These are phyloP conservation scores for Stegostoma tigrinum DNA, from an alignment of 2,113 vertebrate species.

Conservation along the genomic window DNA sequence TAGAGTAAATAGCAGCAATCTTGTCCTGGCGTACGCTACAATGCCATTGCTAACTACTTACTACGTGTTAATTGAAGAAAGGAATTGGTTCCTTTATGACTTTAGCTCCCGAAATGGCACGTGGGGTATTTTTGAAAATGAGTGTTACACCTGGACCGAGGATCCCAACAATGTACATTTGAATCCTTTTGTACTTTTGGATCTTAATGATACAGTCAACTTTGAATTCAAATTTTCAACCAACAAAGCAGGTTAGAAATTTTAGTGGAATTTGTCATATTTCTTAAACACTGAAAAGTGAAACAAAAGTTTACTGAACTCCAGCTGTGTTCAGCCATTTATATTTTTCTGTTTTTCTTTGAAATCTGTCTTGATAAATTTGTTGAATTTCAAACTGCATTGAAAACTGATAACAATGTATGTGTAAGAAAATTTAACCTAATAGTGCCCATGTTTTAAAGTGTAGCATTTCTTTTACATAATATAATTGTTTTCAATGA, in stretches of 20 bases:
- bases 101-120: background rate
- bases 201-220: background rate
- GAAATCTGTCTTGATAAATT: background rate
- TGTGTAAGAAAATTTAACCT: background rate
- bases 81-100: slow-evolving; percentile 16
- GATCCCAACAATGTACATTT: background rate
- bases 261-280: background rate
- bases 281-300: background rate
- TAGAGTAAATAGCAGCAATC: background rate
- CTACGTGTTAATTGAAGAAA: background rate
- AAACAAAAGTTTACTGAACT: background rate
- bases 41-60: background rate
- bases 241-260: background rate
- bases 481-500: background rate
- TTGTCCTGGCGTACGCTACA: background rate
- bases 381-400: background rate
- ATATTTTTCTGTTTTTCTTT: background rate
- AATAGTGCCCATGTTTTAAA: background rate
- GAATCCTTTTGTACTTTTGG: background rate
- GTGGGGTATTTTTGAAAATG: slow-evolving; percentile 1
- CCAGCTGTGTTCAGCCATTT: background rate
- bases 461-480: background rate
- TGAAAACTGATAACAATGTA: background rate
- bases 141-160: background rate
- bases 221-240: background rate